These are phyloP conservation scores for Intellagama lesueurii DNA, from an alignment of 2,797 vertebrate species.

Conservation along the genomic window DNA sequence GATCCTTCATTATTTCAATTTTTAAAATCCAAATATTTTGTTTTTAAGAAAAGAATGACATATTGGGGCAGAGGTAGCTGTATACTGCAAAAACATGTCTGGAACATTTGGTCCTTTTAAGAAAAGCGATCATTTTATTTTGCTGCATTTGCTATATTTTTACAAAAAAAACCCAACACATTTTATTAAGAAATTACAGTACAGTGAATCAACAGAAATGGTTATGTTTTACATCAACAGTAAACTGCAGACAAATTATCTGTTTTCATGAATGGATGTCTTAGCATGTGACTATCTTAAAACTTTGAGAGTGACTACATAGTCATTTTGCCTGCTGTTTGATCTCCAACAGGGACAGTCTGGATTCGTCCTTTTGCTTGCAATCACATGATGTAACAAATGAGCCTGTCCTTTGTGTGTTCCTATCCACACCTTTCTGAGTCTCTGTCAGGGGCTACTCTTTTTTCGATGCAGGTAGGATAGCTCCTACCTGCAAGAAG, in stretches of 20 bases:
- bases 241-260: background rate
- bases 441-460: too few species aligned
- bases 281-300: background rate
- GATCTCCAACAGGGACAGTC: too few species aligned
- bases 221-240: background rate
- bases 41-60: constrained; percentile 9
- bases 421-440: too few species aligned
- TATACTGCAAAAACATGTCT: constrained; percentile 28
- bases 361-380: too few species aligned
- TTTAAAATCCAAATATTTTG: constrained; percentile 15
- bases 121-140: constrained; percentile 23
- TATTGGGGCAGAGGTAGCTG: background rate
- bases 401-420: too few species aligned
- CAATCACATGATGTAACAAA: too few species aligned
- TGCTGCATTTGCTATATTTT: background rate
- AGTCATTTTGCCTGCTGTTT: too few species aligned
- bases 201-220: background rate
- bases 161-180: background rate
- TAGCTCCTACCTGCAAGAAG: too few species aligned
- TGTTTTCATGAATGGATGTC: background rate
- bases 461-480: too few species aligned
- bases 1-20: constrained; percentile 26
- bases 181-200: too few species aligned
- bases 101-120: constrained; percentile 11
- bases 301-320: background rate